These are phyloP conservation scores for Netelia fuscicornis DNA, from an alignment of 2,888 invertebrate species.

Conservation along the genomic window DNA sequence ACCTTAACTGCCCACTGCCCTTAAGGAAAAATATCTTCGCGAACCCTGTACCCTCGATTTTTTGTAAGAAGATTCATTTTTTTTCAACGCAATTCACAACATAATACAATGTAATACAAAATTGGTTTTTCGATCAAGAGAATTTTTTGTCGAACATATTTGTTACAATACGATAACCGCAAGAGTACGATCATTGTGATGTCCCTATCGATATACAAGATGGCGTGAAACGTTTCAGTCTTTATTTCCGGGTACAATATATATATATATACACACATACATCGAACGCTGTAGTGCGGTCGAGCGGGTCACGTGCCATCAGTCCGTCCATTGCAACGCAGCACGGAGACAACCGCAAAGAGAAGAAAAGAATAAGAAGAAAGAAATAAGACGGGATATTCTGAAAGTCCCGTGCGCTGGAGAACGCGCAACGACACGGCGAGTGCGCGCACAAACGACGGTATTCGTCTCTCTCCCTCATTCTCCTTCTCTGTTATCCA, in stretches of 20 bases:
- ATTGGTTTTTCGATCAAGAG: too few relatives aligned
- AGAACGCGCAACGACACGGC: conserved; percentile 32
- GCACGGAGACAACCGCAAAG: conserved; percentile 75
- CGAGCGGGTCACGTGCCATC: conserved; percentile 76
- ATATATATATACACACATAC: conserved; percentile 2
- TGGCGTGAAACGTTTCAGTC: conserved; percentile 49
- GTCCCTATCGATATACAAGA: conserved; percentile 72
- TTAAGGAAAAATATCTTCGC: too few relatives aligned
- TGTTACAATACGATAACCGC: background rate
- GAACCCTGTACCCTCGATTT: too few relatives aligned
- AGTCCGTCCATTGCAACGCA: conserved; percentile 67
- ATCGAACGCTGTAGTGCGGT: conserved; percentile 37
- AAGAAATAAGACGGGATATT: conserved; percentile 34
- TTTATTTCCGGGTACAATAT: conserved; percentile 71
- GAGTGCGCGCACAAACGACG: conserved; percentile 55
- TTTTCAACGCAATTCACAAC: too few relatives aligned
- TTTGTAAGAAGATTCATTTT: too few relatives aligned
- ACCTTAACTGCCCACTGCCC: too few relatives aligned
- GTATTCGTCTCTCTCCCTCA: background rate
- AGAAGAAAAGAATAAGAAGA: conserved; percentile 50
- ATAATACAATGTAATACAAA: too few relatives aligned
- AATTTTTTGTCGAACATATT: too few relatives aligned
- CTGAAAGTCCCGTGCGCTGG: conserved; percentile 32
- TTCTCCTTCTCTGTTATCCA: conserved; percentile 44
- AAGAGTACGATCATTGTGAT: conserved; percentile 74